Base-by-base conservation (phyloP, 2,888 invertebrate genomes). In the Gnatocerus cornutus region DNA sequence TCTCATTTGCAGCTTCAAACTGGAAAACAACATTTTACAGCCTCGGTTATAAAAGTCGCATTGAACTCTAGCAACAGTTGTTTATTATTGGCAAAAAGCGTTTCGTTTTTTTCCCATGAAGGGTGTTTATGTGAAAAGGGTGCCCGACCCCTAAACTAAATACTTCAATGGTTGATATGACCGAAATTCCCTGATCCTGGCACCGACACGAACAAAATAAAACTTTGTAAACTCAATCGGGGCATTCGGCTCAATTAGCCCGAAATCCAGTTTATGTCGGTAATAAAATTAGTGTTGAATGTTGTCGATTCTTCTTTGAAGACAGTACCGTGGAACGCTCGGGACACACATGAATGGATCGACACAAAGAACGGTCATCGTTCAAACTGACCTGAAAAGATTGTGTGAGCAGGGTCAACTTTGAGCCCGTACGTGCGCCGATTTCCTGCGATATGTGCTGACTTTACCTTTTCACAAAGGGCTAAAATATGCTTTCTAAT, bases 221-320 rank as follows among this genome's bases (percentile, higher is more conserved):
- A 37, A 53, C 56, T 65, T 37, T 9, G 16, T 21, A 50, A 39
- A 73, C 69, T 70, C 71, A 69, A 71, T 74, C 69, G 64, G 67
- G 65, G 69, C 67, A 68, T 74, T 71, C 73, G 68, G 71, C 64
- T 73, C 73, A 73, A 76, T 74, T 74, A 76, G 66, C 67, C 71
- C 64, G 74, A 74, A 76, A 77, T 76, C 75, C 75, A 69, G 74
- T 76, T 75, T 74, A 58, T 58, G 43, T 27, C 30, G 29, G 71
- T 75, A 75, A 77, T 77, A 74, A 74, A 74, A 76, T 77, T 76
- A 77, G 72, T 71, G 61, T 71, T 67, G 63, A 67, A 59, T 71
- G 73, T 69, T 68, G 69, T 68, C 71, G 73, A 76, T 75, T 71
- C 74, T 37, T 61, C 61, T 61, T 61, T 61, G 61, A 61, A 61